These are phyloP conservation scores for Emydoidea blandingii DNA, from an alignment of 2,797 vertebrate species.

Conservation along the genomic window DNA sequence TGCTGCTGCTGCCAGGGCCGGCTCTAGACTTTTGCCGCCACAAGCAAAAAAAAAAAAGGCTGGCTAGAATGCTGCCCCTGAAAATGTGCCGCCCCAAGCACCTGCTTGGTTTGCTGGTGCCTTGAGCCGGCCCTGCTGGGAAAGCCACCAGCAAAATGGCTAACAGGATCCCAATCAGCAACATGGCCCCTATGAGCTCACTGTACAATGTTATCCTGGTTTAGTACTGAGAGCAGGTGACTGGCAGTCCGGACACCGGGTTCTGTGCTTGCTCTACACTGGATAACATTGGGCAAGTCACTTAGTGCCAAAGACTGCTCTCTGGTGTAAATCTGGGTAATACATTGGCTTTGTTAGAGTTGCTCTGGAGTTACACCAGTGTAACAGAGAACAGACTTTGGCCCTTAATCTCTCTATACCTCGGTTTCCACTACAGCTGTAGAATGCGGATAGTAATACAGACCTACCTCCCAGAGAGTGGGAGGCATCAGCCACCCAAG, in stretches of 20 bases:
- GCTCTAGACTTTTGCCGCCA: no score
- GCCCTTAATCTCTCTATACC: not conserved
- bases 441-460: not conserved
- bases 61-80: no score
- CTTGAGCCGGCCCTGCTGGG: not conserved
- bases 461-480: not conserved
- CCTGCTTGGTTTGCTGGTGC: no score
- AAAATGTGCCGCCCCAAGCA: no score
- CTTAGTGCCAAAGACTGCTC: not conserved
- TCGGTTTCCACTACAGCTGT: not conserved
- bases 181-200: not conserved
- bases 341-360: not conserved
- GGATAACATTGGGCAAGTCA: not conserved
- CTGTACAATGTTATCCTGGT: not conserved
- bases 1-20: no score
- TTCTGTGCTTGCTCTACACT: not conserved
- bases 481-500: not conserved
- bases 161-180: not conserved
- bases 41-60: no score
- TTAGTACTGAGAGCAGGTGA: not conserved
- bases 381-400: not conserved
- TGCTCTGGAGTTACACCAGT: not conserved
- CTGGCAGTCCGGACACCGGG: not conserved
- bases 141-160: not conserved
- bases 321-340: not conserved